Evolutionary conservation across 1,140 invertebrate genomes (phyloP).

Genomic region (Macrosteles quadrilineatus): DNA sequence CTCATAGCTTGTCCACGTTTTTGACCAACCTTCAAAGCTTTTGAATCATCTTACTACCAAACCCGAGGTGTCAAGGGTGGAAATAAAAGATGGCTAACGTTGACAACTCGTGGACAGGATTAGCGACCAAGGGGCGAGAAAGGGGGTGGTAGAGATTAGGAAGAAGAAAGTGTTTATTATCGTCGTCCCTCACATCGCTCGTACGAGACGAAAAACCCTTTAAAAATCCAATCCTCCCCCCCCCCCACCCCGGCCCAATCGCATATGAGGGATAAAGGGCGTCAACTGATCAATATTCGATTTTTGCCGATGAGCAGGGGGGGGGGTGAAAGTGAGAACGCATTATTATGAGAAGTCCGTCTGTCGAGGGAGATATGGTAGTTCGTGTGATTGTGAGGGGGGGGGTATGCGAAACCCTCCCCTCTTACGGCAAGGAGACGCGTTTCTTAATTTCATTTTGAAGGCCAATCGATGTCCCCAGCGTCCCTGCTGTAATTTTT

Average conservation of each 20-base stretch:
- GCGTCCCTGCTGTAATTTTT: too few relatives aligned
- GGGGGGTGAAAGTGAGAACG: slow-evolving; percentile 24
- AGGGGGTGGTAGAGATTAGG: background rate
- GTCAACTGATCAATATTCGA: slow-evolving; percentile 30
- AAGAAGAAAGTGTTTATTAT: slow-evolving; percentile 26
- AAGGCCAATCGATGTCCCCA: slow-evolving; percentile 8
- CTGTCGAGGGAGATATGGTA: slow-evolving; percentile 14
- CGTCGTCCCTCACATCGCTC: background rate
- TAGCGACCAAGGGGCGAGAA: background rate
- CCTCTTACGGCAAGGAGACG: background rate
- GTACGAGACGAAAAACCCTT: slow-evolving; percentile 13
- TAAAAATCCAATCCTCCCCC: slow-evolving; percentile 9
- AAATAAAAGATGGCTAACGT: too few relatives aligned
- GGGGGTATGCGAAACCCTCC: too few relatives aligned
- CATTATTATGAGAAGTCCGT: slow-evolving; percentile 29
- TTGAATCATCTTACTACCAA: too few relatives aligned
- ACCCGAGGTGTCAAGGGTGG: too few relatives aligned
- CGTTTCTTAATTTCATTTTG: slow-evolving; percentile 25
- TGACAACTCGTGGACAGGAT: background rate
- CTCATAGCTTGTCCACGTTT: too few relatives aligned
- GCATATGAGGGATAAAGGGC: slow-evolving; percentile 27
- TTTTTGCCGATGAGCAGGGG: slow-evolving; percentile 28
- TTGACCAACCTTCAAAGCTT: too few relatives aligned
- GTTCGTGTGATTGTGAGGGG: background rate
- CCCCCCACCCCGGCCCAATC: slow-evolving; percentile 9